Base-by-base conservation (phyloP, 1,140 invertebrate genomes). In the Microvelia longipes region DNA sequence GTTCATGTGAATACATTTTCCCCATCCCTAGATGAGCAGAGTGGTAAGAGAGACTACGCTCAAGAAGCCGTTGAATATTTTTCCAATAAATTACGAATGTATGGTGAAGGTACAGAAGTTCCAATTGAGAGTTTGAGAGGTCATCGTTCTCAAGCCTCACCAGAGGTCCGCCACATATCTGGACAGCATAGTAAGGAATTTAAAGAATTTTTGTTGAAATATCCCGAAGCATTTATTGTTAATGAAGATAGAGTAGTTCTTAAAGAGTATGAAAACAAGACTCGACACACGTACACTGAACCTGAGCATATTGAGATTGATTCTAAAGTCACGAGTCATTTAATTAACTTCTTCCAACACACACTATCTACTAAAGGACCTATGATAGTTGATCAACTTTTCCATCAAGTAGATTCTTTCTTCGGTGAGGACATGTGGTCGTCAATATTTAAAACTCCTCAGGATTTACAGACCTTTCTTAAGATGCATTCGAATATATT, bases 11-110 rank as follows among this genome's bases (percentile, higher is more conserved):
- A 92, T 79, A 88, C 89, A 69, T 89, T 88, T 79, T 77, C 82
- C 71, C 77, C 79, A 26, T 76, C 77, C 72, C 60, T 67, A 14
- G 73, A 74, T 67, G 77, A 77, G 69, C 77, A 77, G 69, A 63
- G 68, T 63, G 80, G 75, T 76, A 89, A 89, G 76, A 85, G 91
- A 72, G 91, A 96, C 78, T 96, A 96, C 78, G 92, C 90, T 69
- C 85, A 89, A 77, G 93, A 96, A 81, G 94, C 95, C 28, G 92
- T 95, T 71, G 91, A 96, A 78, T 98, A 97, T 83, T 98, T 98
- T 81, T 88, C 89, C 19, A 87, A 89, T 77, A 94, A 96, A 81
- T 85, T 96, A 76, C 82, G 90, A 66, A 90, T 95, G 79, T 94
- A 96, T 80, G 91, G 93, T 50, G 85, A 88, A 72, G 90, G 91